Percentiles rank a stretch among this genome's conserved stretches.
These are phyloP conservation scores for Theocolax elegans DNA, from an alignment of 1,140 invertebrate species.

Conservation along the genomic window DNA sequence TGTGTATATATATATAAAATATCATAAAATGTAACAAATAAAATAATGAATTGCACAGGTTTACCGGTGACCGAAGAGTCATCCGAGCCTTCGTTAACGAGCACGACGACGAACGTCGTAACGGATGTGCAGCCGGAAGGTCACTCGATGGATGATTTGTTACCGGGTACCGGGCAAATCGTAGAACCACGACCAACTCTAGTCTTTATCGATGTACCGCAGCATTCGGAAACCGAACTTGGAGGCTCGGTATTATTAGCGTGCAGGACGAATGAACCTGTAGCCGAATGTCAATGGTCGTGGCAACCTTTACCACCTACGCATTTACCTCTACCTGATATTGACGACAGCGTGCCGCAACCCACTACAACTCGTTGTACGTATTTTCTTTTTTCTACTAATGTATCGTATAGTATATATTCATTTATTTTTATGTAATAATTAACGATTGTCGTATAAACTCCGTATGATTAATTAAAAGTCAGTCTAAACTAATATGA, in stretches of 20 bases:
- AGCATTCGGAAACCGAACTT: slow-evolving; percentile 57
- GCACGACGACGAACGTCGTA: slow-evolving; percentile 35
- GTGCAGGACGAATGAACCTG: slow-evolving; percentile 59
- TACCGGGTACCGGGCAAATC: slow-evolving; percentile 51
- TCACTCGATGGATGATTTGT: slow-evolving; percentile 56
- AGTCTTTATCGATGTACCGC: slow-evolving; percentile 57
- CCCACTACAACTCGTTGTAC: neutral
- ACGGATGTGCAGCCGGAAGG: slow-evolving; percentile 45
- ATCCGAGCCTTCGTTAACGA: slow-evolving; percentile 31
- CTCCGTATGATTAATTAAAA: too few relatives aligned
- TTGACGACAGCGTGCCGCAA: slow-evolving; percentile 49
- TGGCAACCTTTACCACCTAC: slow-evolving; percentile 62
- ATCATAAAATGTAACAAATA: too few relatives aligned
- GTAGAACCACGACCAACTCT: slow-evolving; percentile 44
- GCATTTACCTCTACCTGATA: slow-evolving; percentile 60
- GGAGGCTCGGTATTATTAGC: slow-evolving; percentile 59
- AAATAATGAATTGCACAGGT: too few relatives aligned
- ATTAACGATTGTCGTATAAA: too few relatives aligned
- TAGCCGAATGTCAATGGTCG: slow-evolving; percentile 64
- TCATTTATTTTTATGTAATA: neutral
- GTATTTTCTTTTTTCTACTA: neutral
- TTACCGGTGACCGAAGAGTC: slow-evolving; percentile 47
- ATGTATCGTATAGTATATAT: neutral
- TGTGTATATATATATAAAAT: too few relatives aligned
- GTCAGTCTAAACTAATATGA: too few relatives aligned